Base-by-base conservation (phyloP, 2,888 invertebrate genomes). In the Stictocephala bisonia region DNA sequence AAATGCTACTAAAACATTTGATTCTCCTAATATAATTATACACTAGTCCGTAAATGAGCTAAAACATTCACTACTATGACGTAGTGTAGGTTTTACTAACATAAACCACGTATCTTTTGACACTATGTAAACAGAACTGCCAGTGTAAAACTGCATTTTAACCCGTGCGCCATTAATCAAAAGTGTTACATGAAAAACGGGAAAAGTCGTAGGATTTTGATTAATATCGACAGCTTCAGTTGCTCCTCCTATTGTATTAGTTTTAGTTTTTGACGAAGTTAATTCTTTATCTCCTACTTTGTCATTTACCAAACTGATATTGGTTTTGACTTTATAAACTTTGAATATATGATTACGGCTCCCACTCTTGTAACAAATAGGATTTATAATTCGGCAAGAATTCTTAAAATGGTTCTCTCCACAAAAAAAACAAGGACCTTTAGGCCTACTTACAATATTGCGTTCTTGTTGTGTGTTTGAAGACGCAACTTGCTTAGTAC, bases 371-470 rank as follows among this genome's bases (percentile, higher is more conserved):
- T n/a, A 51, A 11, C 51, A 51, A 24, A 51, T 6, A 2, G 51
- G 51, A 24, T 51, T 51, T n/a, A 26, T 51, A 7, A 51, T 51
- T 20, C 11, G 22, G n/a, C 51, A 51, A 24, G n/a, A n/a, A n/a
- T n/a, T 51, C 27, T 15, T 24, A n/a, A 26, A 24, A 51, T 51
- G 51, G 4, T 51, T 51, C 4, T 27, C 51, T 9, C 51, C 24
- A 27, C 51, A 51, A 24, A 51, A n/a, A 51, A 24, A 51, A 27
- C 51, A 51, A 48, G 22, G n/a, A n/a, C n/a, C n/a, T n/a, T n/a
- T n/a, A n/a, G n/a, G n/a, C n/a, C n/a, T n/a, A 18, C 15, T 18
- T n/a, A 48, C 18, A n/a, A 2, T 6, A 48, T 48, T 48, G 22
- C 48, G 22, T 11, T 7, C 48, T 41, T n/a, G 41, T 18, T 41